These are phyloP conservation scores for pig (Sus scrofa) DNA, from an alignment of 2,113 vertebrate genomes.

Conservation along the genomic window DNA sequence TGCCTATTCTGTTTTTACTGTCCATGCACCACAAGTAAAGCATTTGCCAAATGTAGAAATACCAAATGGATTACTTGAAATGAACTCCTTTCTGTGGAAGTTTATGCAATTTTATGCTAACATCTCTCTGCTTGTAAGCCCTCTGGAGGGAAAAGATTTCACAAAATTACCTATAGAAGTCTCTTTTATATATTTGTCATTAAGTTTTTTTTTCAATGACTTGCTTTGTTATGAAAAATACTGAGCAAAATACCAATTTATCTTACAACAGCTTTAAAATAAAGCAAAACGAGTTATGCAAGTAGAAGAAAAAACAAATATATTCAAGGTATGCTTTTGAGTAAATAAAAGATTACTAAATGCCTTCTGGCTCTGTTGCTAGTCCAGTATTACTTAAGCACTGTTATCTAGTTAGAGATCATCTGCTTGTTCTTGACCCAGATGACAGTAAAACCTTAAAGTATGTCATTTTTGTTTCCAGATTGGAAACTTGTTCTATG, in stretches of 20 bases:
- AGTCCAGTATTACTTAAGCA: background rate
- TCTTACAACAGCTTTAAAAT: background rate
- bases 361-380: background rate
- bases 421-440: background rate
- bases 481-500: background rate
- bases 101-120: background rate
- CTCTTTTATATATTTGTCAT: background rate
- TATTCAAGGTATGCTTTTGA: background rate
- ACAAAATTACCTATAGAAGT: background rate
- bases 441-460: background rate
- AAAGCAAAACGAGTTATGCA: background rate
- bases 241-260: background rate
- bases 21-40: conserved; percentile 5
- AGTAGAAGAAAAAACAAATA: background rate
- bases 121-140: background rate
- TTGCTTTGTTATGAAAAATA: background rate
- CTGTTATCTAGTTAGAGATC: background rate
- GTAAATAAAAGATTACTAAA: conserved; percentile 31
- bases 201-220: background rate
- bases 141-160: background rate
- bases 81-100: background rate
- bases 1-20: background rate
- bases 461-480: background rate
- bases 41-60: conserved; percentile 18
- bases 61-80: background rate